Percentiles rank a stretch among this genome's conserved stretches.
phyloP scores from a whole-genome alignment of 2,797 vertebrate species.

The Gorsachius magnificus region DNA sequence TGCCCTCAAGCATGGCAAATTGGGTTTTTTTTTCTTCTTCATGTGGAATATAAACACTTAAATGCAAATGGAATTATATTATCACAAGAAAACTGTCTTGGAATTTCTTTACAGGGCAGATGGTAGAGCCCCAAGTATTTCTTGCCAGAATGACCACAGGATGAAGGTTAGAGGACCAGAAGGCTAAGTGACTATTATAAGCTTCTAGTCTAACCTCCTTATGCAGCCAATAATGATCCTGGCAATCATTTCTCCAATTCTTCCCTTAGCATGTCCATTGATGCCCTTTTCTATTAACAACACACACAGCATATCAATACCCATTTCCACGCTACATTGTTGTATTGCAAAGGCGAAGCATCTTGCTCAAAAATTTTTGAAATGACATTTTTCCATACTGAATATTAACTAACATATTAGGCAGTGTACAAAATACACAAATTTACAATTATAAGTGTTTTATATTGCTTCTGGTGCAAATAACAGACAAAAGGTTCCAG shows the following conservation, averaged over 20 bases:
- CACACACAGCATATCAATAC: background rate
- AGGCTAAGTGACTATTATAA: background rate
- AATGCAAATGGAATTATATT: background rate
- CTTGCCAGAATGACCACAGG: background rate
- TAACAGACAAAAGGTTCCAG: background rate
- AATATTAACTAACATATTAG: background rate
- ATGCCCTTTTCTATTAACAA: background rate
- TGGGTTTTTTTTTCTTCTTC: background rate
- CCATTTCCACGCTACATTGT: background rate
- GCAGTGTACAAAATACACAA: background rate
- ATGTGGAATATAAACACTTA: background rate
- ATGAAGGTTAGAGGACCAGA: background rate
- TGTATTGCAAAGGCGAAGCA: background rate
- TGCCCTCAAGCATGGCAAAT: background rate
- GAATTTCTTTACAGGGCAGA: background rate
- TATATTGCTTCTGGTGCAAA: background rate
- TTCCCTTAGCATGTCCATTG: background rate
- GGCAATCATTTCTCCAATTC: background rate
- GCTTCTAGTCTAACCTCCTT: background rate
- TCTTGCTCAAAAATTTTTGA: background rate
- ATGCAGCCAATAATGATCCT: background rate
- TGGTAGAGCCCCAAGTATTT: background rate
- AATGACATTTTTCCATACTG: background rate
- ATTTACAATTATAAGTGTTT: background rate
- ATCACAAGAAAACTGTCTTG: background rate